Base-by-base conservation (phyloP, 1,140 invertebrate species). In the Meteorus sp. region DNA sequence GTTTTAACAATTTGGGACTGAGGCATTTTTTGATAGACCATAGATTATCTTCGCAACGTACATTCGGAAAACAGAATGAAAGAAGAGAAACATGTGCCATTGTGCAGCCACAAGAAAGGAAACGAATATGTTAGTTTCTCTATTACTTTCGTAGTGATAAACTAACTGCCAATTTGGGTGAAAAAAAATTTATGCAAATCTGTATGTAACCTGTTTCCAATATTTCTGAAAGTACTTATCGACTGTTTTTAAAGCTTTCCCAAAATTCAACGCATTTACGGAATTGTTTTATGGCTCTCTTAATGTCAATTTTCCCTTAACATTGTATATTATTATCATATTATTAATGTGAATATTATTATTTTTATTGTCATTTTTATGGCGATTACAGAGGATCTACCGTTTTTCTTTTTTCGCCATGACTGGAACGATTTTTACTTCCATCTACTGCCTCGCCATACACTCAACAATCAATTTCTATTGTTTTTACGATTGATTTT, bases 171-270 rank as follows among this genome's bases (percentile, higher is more conserved):
- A 72, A 71, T 75, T 48, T 75, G 76, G 73, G 69, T 64, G 64
- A 69, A 69, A 73, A 68, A 66, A 73, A 64, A 68, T 68, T 72
- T 74, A 75, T 66, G 68, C 75, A 43, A 17, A 45, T 39, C 31
- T 71, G 74, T 72, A 74, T 76, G 73, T 76, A 73, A 75, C 71
- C 69, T 71, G 73, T 78, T 77, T 76, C 68, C 47, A 62, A 77
- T 75, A 77, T 75, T 75, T 71, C 74, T 69, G 70, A 77, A 78
- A 76, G 76, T 78, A 78, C 76, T 77, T 78, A 78, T 78, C 70
- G 70, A 77, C 72, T 76, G 72, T 77, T 77, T 78, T 78, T 75
- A 76, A 60, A 73, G 50, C 68, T 70, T 74, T 67, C 68, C 71
- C 75, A 70, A 74, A 65, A 70, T 74, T 76, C 73, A 71, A 72